Conservation (phyloP, 2,797 vertebrate species). For the Lagocephalus sceleratus region DNA sequence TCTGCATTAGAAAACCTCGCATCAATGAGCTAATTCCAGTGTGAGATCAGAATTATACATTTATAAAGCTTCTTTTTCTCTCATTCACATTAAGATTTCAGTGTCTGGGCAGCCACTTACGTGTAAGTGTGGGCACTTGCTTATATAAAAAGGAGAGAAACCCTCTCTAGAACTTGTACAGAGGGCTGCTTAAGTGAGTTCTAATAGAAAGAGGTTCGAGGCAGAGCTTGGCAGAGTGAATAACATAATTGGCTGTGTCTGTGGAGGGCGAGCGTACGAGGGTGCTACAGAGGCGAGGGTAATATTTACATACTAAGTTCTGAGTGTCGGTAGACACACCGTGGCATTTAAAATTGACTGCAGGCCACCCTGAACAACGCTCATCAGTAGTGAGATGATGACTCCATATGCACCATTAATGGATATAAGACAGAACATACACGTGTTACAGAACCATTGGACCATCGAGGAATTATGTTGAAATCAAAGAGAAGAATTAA, state of each 20-base stretch:
- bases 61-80: conserved; percentile 2
- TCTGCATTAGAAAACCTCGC: too few relatives aligned
- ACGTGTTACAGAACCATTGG: too few relatives aligned
- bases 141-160: conserved; percentile 17
- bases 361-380: conserved; percentile 8
- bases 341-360: conserved; percentile 48
- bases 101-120: conserved; percentile 18
- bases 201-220: conserved; percentile 53
- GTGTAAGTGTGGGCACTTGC: not conserved
- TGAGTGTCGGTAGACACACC: conserved; percentile 42
- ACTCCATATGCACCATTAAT: not conserved
- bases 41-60: too few relatives aligned
- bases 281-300: conserved; percentile 63
- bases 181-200: conserved; percentile 60
- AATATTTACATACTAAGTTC: conserved; percentile 58
- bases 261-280: conserved; percentile 49
- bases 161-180: conserved; percentile 40
- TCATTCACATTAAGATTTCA: conserved; percentile 21
- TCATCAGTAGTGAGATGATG: conserved; percentile 22
- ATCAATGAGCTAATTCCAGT: too few relatives aligned
- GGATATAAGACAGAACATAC: not conserved
- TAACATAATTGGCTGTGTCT: conserved; percentile 59
- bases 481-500: not conserved
- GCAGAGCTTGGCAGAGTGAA: conserved; percentile 55
- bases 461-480: too few relatives aligned